A percentile compares a stretch with the other conserved stretches of the same genome.
phyloP scores from a whole-genome alignment of 1,140 invertebrate genomes.

The Goniozus legneri region DNA sequence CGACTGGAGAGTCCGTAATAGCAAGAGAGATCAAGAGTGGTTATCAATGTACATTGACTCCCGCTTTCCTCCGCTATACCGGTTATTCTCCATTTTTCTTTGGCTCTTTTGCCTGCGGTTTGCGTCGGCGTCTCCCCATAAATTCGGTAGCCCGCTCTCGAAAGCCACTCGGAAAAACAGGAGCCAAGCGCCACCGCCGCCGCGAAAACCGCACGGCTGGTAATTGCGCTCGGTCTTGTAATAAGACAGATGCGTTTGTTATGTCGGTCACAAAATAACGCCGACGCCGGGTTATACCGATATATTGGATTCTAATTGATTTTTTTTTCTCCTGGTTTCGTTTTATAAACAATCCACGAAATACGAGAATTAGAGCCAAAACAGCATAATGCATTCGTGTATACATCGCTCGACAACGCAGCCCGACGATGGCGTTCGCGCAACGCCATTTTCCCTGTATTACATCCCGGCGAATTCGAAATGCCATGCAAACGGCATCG shows the following conservation, averaged over 20 bases:
- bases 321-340: no score
- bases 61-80: background rate
- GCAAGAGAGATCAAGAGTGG: conserved; percentile 20
- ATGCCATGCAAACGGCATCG: no score
- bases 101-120: conserved; percentile 5
- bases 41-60: conserved; percentile 23
- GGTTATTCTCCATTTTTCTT: conserved; percentile 13
- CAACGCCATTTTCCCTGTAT: no score
- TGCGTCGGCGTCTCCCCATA: conserved; percentile 8
- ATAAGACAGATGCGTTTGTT: conserved; percentile 24
- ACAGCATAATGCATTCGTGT: no score
- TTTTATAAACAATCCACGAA: no score
- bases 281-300: no score
- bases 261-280: no score
- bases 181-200: background rate
- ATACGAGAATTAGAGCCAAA: no score
- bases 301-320: no score
- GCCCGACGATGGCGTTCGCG: no score
- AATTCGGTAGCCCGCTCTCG: conserved; percentile 1
- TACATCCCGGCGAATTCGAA: no score
- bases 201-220: background rate
- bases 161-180: conserved; percentile 14
- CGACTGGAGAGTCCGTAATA: conserved; percentile 30
- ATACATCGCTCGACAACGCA: no score
- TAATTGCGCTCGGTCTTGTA: conserved; percentile 12